Evolutionary conservation across 2,888 invertebrate genomes (phyloP), one percentile per base, ranked within the genome.

Genomic region (Melinaea menophilus): DNA sequence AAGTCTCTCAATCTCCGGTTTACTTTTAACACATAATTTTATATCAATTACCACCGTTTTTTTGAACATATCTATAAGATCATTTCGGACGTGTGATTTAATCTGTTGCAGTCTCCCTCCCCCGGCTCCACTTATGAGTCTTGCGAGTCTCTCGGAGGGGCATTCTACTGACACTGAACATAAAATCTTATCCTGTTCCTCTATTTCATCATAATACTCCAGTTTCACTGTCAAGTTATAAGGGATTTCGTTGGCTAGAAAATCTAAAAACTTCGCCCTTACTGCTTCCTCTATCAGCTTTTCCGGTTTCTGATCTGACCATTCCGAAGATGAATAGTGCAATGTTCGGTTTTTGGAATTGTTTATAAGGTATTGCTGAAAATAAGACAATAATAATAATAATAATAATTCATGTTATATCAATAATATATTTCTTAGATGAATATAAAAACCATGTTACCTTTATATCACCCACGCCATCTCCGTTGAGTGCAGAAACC

Each of bases 211-310:
- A 72, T 92, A 93, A 78, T 93, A 94, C 79, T 96, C 95, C 13
- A 97, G 78, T 58, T 89, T 76, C 5, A 94, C 90, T 65, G 92
- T 87, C 3, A 98, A 78, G 51, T 83, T 90, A 77, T 99, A 99
- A 0, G 99, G 99, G 55, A 99, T 92, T 88, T 98, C 97, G 71
- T 96, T 92, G 0, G 95, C 93, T 55, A 98, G 85, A 76, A 94
- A 93, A 78, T 99, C 96, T 65, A 99, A 82, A 51, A 98, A 91
- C 72, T 95, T 95, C 2, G 97, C 96, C 73, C 95, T 92, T 0
- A 99, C 95, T 62, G 95, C 94, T 71, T 94, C 93, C 59, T 93
- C 88, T 65, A 96, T 94, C 34, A 98, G 81, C 5, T 91, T 86
- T 73, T 94, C 93, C 0, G 95, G 93, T 13, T 92, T 85, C 76